Evolutionary conservation across 2,113 vertebrate genomes (phyloP).

Genomic region (Elephantulus edwardii): DNA sequence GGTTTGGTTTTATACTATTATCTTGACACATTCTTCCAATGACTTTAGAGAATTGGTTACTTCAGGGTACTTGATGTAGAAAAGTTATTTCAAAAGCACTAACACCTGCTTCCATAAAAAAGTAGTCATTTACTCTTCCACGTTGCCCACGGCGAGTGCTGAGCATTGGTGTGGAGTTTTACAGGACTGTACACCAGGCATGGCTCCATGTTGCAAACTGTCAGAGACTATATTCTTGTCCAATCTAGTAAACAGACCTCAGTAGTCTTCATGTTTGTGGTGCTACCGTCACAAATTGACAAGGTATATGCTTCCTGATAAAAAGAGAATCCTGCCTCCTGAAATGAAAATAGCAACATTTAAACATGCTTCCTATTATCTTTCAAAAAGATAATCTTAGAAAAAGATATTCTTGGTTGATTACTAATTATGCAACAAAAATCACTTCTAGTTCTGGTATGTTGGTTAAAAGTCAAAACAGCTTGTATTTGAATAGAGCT

Average conservation of each 20-base stretch:
- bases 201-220: neutral
- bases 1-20: neutral
- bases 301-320: neutral
- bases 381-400: conserved; percentile 46
- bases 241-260: neutral
- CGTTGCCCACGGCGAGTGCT: neutral
- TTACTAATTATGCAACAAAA: conserved; percentile 70
- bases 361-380: conserved; percentile 49
- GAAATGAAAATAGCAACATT: conserved; percentile 6
- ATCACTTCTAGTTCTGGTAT: conserved; percentile 65
- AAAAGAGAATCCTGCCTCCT: neutral
- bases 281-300: conserved; percentile 2
- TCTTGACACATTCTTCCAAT: neutral
- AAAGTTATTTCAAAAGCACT: conserved; percentile 2
- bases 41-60: neutral
- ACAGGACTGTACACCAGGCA: too few relatives aligned
- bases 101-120: neutral
- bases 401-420: conserved; percentile 53
- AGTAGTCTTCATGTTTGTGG: neutral
- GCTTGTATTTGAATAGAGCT: conserved; percentile 76
- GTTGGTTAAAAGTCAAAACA: conserved; percentile 79
- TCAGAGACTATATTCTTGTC: neutral
- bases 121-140: neutral
- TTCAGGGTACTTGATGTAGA: neutral
- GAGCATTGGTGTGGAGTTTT: neutral